These are phyloP conservation scores for Orientallactaga bullata DNA, from an alignment of 2,113 vertebrate genomes.

Conservation along the genomic window DNA sequence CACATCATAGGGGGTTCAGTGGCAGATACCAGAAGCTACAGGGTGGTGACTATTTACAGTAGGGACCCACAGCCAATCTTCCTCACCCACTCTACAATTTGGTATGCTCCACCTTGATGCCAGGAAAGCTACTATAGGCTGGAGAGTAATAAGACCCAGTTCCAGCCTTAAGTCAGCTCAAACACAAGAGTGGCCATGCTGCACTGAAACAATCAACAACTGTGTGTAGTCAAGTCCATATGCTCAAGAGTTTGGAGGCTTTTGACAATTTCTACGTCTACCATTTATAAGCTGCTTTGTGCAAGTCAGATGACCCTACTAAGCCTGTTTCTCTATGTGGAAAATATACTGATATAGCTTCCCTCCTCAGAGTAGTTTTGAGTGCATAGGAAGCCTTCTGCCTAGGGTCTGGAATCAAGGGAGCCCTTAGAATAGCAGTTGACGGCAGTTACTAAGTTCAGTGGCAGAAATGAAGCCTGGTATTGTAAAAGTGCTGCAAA, in stretches of 20 bases:
- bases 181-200: background rate
- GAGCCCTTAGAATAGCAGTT: background rate
- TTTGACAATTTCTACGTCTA: background rate
- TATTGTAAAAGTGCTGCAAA: background rate
- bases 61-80: background rate
- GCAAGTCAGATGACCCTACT: background rate
- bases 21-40: background rate
- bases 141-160: background rate
- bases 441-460: background rate
- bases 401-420: background rate
- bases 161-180: background rate
- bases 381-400: background rate
- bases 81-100: background rate
- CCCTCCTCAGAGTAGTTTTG: background rate
- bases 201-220: background rate
- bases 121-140: background rate
- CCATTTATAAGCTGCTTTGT: background rate
- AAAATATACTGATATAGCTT: background rate
- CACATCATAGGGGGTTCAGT: fast-evolving
- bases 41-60: background rate
- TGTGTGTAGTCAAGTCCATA: background rate
- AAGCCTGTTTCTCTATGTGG: background rate
- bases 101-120: background rate
- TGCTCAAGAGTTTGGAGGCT: background rate
- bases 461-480: background rate